Evolutionary conservation across 2,113 vertebrate genomes (phyloP).

Genomic region (Candoia aspera): DNA sequence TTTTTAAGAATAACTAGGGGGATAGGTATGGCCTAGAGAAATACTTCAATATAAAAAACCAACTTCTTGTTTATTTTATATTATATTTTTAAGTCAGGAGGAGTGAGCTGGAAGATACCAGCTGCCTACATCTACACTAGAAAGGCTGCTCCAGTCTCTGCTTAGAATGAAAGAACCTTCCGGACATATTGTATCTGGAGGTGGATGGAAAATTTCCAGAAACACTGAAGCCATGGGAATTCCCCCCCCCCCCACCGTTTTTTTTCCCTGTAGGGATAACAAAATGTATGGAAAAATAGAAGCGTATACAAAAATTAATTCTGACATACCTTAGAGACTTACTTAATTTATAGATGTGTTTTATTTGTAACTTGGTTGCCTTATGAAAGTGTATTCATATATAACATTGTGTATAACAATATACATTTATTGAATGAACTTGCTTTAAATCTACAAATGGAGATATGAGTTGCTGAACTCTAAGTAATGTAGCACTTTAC

Average conservation of each 20-base stretch:
- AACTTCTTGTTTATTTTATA: not conserved
- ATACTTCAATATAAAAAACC: not conserved
- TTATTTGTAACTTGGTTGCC: not conserved
- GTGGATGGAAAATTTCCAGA: not conserved
- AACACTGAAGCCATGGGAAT: not conserved
- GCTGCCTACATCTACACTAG: not conserved
- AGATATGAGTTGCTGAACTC: too few relatives aligned
- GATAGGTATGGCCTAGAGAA: not conserved
- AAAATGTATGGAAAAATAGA: not conserved
- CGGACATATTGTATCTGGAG: not conserved
- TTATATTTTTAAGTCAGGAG: not conserved
- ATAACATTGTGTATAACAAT: not conserved
- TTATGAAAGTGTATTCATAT: not conserved
- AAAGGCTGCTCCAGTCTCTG: not conserved
- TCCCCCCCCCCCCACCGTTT: too few relatives aligned
- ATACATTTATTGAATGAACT: too few relatives aligned
- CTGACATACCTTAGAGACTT: not conserved
- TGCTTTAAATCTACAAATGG: too few relatives aligned
- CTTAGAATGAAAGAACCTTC: not conserved
- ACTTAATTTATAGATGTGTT: not conserved
- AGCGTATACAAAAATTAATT: not conserved
- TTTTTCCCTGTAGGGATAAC: not conserved
- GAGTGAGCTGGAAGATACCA: not conserved
- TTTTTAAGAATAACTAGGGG: not conserved
- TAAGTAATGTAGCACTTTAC: too few relatives aligned